These are phyloP conservation scores for Mustelus asterias DNA, from an alignment of 2,113 vertebrate genomes.

Conservation along the genomic window DNA sequence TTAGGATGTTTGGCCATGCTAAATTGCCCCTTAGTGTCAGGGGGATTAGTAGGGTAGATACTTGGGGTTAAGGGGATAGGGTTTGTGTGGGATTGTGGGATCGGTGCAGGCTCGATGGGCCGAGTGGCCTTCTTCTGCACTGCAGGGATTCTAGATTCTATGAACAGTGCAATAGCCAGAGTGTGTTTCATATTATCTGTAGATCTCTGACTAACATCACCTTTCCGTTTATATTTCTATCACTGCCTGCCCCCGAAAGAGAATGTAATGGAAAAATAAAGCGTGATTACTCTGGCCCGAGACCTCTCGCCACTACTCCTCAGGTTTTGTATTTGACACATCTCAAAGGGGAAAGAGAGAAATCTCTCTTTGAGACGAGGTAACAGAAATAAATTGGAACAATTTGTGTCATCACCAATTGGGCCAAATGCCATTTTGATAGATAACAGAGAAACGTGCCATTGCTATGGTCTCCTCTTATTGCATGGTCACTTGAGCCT, in stretches of 20 bases:
- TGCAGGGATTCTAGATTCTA: too few species aligned
- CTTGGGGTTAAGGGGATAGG: too few species aligned
- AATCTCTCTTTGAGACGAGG: background rate
- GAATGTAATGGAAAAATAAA: slow-evolving; percentile 24
- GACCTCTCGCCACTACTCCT: background rate
- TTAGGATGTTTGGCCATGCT: too few species aligned
- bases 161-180: background rate
- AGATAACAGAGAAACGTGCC: slow-evolving; percentile 30
- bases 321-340: background rate
- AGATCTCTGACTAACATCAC: background rate
- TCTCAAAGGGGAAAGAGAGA: background rate
- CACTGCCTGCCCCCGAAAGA: background rate
- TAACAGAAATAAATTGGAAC: background rate
- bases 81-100: too few species aligned
- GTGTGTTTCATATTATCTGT: background rate
- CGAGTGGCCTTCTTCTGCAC: too few species aligned
- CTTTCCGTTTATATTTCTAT: background rate
- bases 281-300: background rate
- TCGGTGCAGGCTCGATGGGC: too few species aligned
- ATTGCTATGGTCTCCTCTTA: slow-evolving; percentile 23
- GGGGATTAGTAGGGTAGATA: too few species aligned
- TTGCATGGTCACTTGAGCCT: slow-evolving; percentile 27
- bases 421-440: background rate
- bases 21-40: too few species aligned
- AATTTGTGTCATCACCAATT: background rate